Conservation (phyloP, 2,113 vertebrate species). For the Laticauda laticaudata region DNA sequence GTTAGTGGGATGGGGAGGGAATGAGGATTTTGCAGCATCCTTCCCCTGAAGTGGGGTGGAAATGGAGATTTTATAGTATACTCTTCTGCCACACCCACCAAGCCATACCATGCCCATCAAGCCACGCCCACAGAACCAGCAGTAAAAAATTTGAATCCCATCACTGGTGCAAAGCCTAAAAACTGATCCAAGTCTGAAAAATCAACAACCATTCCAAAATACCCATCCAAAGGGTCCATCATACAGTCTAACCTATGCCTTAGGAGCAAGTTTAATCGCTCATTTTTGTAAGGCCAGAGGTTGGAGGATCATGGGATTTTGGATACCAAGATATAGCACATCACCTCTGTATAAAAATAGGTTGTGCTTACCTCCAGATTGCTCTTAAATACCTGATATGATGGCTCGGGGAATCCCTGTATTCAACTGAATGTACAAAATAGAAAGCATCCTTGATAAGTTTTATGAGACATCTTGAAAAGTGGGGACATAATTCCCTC, state of each 20-base stretch:
- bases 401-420: neutral
- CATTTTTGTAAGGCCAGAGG: neutral
- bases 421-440: neutral
- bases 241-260: neutral
- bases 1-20: too few species aligned
- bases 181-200: neutral
- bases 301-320: neutral
- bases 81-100: too few species aligned
- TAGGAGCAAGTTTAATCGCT: neutral
- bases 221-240: neutral
- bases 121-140: too few species aligned
- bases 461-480: neutral
- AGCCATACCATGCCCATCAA: too few species aligned
- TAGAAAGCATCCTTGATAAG: neutral
- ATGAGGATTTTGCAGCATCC: too few species aligned
- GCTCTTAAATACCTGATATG: neutral
- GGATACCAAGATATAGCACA: neutral
- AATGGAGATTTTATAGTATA: too few species aligned
- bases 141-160: too few species aligned
- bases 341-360: neutral
- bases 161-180: neutral
- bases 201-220: neutral
- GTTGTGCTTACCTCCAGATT: neutral
- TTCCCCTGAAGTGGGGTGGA: too few species aligned
- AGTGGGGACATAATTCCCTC: neutral